Evolutionary conservation across 1,140 invertebrate species (phyloP), one percentile per base, ranked within the genome.

Genomic region (Drosophila funebris): DNA sequence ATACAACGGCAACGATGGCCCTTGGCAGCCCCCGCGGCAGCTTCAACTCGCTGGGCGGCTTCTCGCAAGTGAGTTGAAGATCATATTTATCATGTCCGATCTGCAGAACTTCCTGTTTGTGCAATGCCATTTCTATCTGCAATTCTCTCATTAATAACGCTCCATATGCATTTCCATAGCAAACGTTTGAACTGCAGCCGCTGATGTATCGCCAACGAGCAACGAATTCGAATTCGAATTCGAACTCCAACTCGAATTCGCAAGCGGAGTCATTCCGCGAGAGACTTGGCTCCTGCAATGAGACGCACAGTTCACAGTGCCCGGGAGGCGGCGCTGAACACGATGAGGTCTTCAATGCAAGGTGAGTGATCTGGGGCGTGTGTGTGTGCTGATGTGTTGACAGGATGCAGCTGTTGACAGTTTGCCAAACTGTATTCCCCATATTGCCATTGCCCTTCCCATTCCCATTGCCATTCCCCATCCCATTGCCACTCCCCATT

Each of bases 381-480:
- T 24, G 16, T 44, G 57, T 22, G 63, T 37, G 13, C 16, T 67
- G 43, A 11, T 18, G 27, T 50, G 46, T 31, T 31, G 46, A 50
- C 83, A 89, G 84, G 83, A 88, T 84, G 90, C 90, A 91, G 90
- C 90, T 91, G 87, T 91, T 91, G 90, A 91, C 90, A 90, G 78
- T 76, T 90, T 64, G 66, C 56, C 61, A 73, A 73, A 61, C 18
- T n/a, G n/a, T 2, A 22, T 11, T 31, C 14, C 56, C 48, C 46
- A 37, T 3, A 48, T 3, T 37, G 6, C 31, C 33, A n/a, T 7
- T n/a, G 20, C 24, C 27, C 44, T 37, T 1, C 31, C 33, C 31
- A 16, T 31, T 24, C 56, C 37, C 36, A 48, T 3, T 37, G 6
- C 31, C 33, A n/a, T 7, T n/a, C 27, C 24, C 27, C 44, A 3